Evolutionary conservation across 2,113 vertebrate species (phyloP), one percentile per base, ranked within the genome.

Genomic region (Murina feae): DNA sequence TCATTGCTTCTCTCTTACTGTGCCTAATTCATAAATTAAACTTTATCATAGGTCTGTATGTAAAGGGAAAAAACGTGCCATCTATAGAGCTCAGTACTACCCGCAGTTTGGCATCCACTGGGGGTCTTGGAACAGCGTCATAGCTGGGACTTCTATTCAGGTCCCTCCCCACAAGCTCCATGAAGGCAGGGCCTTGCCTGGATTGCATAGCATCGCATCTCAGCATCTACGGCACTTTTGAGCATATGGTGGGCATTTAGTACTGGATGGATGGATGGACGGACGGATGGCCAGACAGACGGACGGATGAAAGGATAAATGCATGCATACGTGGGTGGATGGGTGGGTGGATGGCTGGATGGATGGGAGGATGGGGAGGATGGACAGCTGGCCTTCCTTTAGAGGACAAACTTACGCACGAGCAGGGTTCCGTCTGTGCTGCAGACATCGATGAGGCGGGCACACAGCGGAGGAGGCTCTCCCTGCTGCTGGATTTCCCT

Each of bases 171-270:
- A 0, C 30, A n/a, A 25, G 30, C 14, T 37, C 7, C 78, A 4
- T 1, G 69, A 90, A 42, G 55, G 28, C 49, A 25, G 25, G 37
- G n/a, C 12, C 35, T 60, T n/a, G 28, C 53, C 65, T 74, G 69
- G 39, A 74, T 28, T n/a, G 3, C 81, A 86, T 21, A 2, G 17
- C 5, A 0, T 25, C 0, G 1, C 11, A 37, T 78, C 63, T 35
- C 35, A 63, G 49, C n/a, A 9, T 68, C 65, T 80, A 0, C 44
- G 37, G 2, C 0, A 1, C 1, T 42, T 35, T 11, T 30, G 23
- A 37, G 12, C 30, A 14, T 9, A 0, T 35, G 37, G 37, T 9
- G 3, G 37, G 4, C 37, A 32, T 23, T 51, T 32, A 17, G n/a
- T 51, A 12, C 28, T 83, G 65, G 42, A 42, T 17, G 32, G 23